Evolutionary conservation across 2,113 vertebrate species (phyloP).

Genomic region (Nymphicus hollandicus): DNA sequence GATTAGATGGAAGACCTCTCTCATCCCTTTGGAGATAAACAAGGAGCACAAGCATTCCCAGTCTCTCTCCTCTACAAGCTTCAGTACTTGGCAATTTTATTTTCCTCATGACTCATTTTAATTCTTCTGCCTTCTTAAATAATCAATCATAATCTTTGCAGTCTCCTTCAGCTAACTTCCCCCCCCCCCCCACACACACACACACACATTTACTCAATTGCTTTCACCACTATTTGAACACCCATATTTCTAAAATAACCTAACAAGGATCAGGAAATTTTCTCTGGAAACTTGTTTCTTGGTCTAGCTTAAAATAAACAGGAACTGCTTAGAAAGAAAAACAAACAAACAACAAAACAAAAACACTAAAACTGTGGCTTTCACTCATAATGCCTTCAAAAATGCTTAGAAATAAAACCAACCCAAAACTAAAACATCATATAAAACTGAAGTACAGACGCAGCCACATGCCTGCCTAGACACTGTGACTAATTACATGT

Average conservation of each 20-base stretch:
- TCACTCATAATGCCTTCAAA: neutral
- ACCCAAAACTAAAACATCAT: neutral
- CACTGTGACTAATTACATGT: neutral
- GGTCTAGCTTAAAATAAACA: neutral
- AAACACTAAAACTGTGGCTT: neutral
- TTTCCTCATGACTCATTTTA: neutral
- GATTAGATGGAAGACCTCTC: neutral
- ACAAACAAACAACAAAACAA: neutral
- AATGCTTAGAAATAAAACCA: neutral
- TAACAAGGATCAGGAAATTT: neutral
- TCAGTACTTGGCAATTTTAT: neutral
- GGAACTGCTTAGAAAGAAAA: neutral
- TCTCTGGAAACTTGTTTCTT: neutral
- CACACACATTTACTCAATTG: neutral
- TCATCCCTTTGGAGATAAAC: neutral
- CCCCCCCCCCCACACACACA: accelerated
- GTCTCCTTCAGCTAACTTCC: neutral
- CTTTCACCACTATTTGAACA: neutral
- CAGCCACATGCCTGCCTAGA: neutral
- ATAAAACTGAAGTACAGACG: neutral
- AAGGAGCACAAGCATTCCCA: neutral
- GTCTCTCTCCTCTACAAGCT: neutral
- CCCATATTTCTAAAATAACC: neutral
- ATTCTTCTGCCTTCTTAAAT: neutral
- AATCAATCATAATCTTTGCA: neutral